These are phyloP conservation scores for Oncopeltus fasciatus DNA, from an alignment of 1,140 invertebrate genomes.

Conservation along the genomic window DNA sequence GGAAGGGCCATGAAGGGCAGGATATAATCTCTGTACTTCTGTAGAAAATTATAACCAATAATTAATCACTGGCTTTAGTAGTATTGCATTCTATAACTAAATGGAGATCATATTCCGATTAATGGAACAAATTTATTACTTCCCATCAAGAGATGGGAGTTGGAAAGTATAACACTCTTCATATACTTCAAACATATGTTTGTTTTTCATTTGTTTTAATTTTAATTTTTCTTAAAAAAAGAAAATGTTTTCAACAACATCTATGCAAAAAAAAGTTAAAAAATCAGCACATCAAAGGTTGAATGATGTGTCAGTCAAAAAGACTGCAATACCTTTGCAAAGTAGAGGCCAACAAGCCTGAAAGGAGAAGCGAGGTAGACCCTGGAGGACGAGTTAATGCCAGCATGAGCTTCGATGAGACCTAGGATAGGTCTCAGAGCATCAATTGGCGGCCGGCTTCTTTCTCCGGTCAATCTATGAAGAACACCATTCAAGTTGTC, in stretches of 20 bases:
- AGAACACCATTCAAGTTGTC: neutral
- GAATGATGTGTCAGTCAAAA: neutral
- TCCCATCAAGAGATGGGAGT: too few species aligned
- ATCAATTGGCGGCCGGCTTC: neutral
- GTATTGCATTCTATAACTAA: too few species aligned
- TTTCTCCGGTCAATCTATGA: neutral
- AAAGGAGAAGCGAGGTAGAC: constrained; percentile 2
- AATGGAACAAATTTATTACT: too few species aligned
- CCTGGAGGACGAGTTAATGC: neutral
- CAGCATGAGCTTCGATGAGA: neutral
- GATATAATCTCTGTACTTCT: too few species aligned
- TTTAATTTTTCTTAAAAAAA: too few species aligned
- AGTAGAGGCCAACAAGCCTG: constrained; percentile 7
- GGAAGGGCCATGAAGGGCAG: too few species aligned
- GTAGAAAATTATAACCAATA: too few species aligned
- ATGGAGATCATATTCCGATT: too few species aligned
- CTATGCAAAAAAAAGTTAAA: neutral
- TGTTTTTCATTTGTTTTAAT: too few species aligned
- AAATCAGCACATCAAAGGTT: neutral
- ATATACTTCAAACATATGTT: too few species aligned
- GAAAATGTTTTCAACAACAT: neutral
- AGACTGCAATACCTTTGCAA: neutral
- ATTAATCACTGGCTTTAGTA: too few species aligned
- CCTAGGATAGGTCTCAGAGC: neutral
- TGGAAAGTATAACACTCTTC: too few species aligned